These are phyloP conservation scores for Clusia tigrina DNA, from an alignment of 2,888 invertebrate species.

Conservation along the genomic window DNA sequence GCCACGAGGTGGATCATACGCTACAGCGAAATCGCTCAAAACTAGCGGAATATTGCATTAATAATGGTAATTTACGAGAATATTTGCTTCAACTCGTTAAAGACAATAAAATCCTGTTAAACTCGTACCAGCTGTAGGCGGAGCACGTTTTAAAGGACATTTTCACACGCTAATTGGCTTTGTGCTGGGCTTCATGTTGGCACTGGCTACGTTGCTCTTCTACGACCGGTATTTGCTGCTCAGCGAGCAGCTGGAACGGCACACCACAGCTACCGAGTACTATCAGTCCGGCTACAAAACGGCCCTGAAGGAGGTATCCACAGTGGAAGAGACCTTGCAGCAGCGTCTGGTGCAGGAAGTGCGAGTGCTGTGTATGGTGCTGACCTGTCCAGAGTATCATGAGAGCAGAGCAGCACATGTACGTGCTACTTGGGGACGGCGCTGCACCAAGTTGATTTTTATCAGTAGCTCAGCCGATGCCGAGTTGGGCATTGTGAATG, in stretches of 20 bases:
- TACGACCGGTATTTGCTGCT: conserved; percentile 32
- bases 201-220: conserved; percentile 47
- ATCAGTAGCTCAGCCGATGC: conserved; percentile 80
- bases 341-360: conserved; percentile 63
- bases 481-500: conserved; percentile 77
- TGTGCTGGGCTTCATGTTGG: conserved; percentile 48
- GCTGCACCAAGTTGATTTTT: conserved; percentile 84
- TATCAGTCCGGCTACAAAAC: neutral
- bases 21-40: neutral
- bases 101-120: too few relatives aligned
- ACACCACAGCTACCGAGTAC: neutral
- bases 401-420: conserved; percentile 86
- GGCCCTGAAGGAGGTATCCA: conserved; percentile 19
- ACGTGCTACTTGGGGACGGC: conserved; percentile 91
- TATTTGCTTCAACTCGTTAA: too few relatives aligned
- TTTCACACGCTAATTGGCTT: conserved; percentile 49
- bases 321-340: neutral
- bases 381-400: conserved; percentile 91
- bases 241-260: neutral
- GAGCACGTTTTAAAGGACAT: conserved; percentile 31
- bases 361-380: conserved; percentile 91
- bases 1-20: neutral
- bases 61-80: too few relatives aligned
- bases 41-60: neutral
- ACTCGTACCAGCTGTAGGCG: neutral